These are phyloP conservation scores for Littorina saxatilis DNA, from an alignment of 1,140 invertebrate genomes.

Conservation along the genomic window DNA sequence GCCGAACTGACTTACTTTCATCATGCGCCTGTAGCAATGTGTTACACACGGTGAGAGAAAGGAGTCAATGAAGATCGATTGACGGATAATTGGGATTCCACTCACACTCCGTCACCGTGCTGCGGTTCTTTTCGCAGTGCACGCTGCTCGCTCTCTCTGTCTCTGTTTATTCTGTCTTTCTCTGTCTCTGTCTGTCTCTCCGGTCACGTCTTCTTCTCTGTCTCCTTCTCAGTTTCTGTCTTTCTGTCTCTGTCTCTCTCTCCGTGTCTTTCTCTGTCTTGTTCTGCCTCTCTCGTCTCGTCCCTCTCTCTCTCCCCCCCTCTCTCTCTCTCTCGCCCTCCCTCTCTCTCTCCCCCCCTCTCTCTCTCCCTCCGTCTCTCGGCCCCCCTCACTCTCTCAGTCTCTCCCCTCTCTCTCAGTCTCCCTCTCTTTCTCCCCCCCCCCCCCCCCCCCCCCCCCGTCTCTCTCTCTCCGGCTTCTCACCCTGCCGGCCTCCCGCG, in stretches of 20 bases:
- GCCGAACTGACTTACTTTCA: no score
- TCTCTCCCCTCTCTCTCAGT: not conserved
- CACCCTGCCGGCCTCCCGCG: no score
- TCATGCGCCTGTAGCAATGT: no score
- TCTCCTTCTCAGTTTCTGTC: not conserved
- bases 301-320: conserved; percentile 10
- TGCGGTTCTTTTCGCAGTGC: no score
- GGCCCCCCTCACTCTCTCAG: not conserved
- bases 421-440: not conserved
- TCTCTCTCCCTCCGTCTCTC: not conserved
- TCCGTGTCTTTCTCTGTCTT: conserved; percentile 18
- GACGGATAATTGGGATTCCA: no score
- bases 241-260: conserved; percentile 15
- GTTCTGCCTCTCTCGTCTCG: not conserved
- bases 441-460: not conserved
- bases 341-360: not conserved
- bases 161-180: no score
- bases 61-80: no score
- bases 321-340: conserved; percentile 24
- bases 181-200: no score
- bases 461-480: no score
- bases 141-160: not conserved
- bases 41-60: no score
- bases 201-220: no score
- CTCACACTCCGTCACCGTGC: no score